A percentile compares a stretch with the other conserved stretches of the same genome.
These are phyloP conservation scores for Paraescarpia echinospica DNA, from an alignment of 1,140 invertebrate genomes.

Conservation along the genomic window DNA sequence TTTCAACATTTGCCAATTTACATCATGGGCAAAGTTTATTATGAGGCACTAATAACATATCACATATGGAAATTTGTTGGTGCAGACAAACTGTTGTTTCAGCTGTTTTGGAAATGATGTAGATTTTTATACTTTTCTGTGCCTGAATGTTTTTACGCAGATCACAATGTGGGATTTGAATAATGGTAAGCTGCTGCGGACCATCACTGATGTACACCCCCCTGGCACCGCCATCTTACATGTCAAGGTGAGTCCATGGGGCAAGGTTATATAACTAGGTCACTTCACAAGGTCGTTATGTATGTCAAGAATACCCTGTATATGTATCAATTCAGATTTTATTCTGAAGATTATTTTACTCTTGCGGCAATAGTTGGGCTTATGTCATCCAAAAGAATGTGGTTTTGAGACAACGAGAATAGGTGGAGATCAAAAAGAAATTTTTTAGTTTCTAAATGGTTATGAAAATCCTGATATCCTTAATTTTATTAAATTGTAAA, in stretches of 20 bases:
- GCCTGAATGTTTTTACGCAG: slow-evolving; percentile 35
- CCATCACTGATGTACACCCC: slow-evolving; percentile 81
- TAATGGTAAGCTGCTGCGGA: slow-evolving; percentile 69
- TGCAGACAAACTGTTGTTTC: not conserved
- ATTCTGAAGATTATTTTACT: too few species aligned
- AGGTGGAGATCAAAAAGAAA: too few species aligned
- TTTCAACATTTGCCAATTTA: too few species aligned
- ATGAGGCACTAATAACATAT: not conserved
- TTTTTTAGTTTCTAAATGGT: too few species aligned
- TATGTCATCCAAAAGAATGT: too few species aligned
- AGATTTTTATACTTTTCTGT: not conserved
- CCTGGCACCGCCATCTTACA: slow-evolving; percentile 84
- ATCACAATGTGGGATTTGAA: slow-evolving; percentile 63
- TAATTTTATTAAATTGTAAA: too few species aligned
- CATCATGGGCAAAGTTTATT: not conserved
- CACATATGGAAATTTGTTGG: not conserved
- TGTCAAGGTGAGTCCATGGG: slow-evolving; percentile 67
- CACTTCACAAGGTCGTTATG: too few species aligned
- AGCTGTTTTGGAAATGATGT: not conserved
- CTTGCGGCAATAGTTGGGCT: too few species aligned
- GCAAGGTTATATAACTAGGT: not conserved
- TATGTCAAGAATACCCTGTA: too few species aligned
- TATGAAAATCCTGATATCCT: not conserved
- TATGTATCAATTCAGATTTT: too few species aligned
- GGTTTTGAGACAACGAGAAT: too few species aligned